phyloP scores from a whole-genome alignment of 2,113 vertebrate genomes.

The Neogobius melanostomus region DNA sequence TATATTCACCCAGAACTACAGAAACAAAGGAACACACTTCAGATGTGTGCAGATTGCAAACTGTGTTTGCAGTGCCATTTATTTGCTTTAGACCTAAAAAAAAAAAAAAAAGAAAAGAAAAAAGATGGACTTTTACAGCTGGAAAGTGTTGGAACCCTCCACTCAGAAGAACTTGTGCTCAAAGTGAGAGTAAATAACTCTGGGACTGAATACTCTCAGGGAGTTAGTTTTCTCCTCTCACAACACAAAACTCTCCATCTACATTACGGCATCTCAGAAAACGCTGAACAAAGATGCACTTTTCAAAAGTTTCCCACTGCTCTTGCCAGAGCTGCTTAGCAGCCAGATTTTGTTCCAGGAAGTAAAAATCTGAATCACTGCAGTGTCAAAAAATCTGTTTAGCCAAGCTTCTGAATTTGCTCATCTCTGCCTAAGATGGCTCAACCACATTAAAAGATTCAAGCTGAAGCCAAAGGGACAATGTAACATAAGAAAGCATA shows the following conservation, averaged over 20 bases:
- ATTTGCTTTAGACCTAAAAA: conserved; percentile 12
- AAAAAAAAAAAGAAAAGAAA: too few species aligned
- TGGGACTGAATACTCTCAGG: conserved; percentile 69
- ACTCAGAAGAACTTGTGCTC: not conserved
- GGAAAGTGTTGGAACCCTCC: conserved; percentile 9
- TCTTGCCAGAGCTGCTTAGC: conserved; percentile 34
- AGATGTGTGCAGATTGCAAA: conserved; percentile 11
- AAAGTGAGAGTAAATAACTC: conserved; percentile 11
- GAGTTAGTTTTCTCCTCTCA: conserved; percentile 48
- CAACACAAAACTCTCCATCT: conserved; percentile 34
- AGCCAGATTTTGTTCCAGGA: conserved; percentile 37
- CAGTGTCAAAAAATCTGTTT: conserved; percentile 16
- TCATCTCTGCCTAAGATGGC: conserved; percentile 5
- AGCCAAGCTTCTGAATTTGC: conserved; percentile 9
- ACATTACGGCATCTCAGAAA: conserved; percentile 37
- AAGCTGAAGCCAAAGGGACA: not conserved
- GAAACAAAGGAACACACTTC: not conserved
- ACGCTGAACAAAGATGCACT: conserved; percentile 10
- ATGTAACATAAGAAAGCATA: not conserved
- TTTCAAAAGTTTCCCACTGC: conserved; percentile 23
- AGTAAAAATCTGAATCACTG: conserved; percentile 19
- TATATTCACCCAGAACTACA: conserved; percentile 10
- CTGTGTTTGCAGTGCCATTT: conserved; percentile 14
- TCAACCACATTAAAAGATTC: not conserved
- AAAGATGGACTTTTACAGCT: conserved; percentile 28